These are phyloP conservation scores for Pterophyllum scalare DNA, from an alignment of 2,113 vertebrate genomes.

Conservation along the genomic window DNA sequence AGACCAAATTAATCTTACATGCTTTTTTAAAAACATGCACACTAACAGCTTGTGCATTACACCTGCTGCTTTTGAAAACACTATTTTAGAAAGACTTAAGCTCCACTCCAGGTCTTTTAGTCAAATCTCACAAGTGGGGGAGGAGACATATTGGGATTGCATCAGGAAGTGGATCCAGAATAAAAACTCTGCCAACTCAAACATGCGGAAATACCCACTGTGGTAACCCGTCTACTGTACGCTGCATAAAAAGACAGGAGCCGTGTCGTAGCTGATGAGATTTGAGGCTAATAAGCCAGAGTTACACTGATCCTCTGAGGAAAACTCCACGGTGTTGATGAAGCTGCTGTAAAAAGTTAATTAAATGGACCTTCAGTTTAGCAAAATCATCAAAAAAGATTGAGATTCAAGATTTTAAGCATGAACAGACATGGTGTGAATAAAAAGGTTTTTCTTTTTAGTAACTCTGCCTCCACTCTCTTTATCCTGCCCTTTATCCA, in stretches of 20 bases:
- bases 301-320: neutral
- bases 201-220: neutral
- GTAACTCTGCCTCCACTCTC: neutral
- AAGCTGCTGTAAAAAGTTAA: neutral
- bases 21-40: too few relatives aligned
- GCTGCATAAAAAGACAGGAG: neutral
- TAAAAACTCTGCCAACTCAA: neutral
- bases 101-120: neutral
- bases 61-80: too few relatives aligned
- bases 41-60: too few relatives aligned
- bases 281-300: neutral
- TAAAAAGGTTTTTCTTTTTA: neutral
- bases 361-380: neutral
- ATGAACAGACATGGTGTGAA: neutral
- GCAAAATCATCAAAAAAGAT: neutral
- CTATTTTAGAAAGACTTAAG: too few relatives aligned
- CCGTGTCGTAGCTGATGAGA: neutral
- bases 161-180: fast-evolving
- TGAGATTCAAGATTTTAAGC: neutral
- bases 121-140: neutral
- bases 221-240: neutral
- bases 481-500: neutral
- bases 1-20: too few relatives aligned
- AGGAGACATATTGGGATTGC: neutral
- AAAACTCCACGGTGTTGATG: neutral